These are phyloP conservation scores for Pseudochaenichthys georgianus DNA, from an alignment of 2,797 vertebrate genomes.

Conservation along the genomic window DNA sequence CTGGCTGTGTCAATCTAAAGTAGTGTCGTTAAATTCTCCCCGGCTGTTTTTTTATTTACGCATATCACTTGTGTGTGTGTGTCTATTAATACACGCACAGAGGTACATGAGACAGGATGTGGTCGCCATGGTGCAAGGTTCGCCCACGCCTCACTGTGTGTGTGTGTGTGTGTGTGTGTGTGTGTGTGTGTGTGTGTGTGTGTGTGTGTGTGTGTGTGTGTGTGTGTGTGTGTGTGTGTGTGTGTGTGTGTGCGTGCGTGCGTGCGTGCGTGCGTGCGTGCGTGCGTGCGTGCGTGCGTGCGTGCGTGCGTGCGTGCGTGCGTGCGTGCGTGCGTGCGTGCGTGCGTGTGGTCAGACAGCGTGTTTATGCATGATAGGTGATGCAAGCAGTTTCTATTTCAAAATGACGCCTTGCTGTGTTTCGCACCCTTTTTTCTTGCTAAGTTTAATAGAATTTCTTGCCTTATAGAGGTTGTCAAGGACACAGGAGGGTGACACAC, in stretches of 20 bases:
- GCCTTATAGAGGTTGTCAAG: conserved; percentile 39
- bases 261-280: too few species aligned
- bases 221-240: conserved; percentile 39
- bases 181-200: conserved; percentile 43
- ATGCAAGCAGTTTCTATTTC: conserved; percentile 53
- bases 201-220: conserved; percentile 41
- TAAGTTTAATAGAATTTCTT: conserved; percentile 2
- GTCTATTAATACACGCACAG: conserved; percentile 74
- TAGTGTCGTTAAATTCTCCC: conserved; percentile 34
- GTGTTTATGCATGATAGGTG: conserved; percentile 55
- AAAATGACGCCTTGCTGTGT: conserved; percentile 16
- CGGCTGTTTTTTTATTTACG: conserved; percentile 19
- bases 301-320: too few species aligned
- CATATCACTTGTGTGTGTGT: conserved; percentile 44
- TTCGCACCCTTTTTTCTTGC: conserved; percentile 8
- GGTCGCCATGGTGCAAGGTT: conserved; percentile 80
- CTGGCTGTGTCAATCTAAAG: too few species aligned
- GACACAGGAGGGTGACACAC: not conserved
- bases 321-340: too few species aligned
- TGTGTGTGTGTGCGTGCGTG: too few species aligned
- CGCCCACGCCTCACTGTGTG: conserved; percentile 73
- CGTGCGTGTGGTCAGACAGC: conserved; percentile 54
- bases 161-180: conserved; percentile 39
- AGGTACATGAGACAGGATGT: conserved; percentile 80
- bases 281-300: too few species aligned